Conservation (phyloP, 2,113 vertebrate species). For the Tetraodon nigroviridis region DNA sequence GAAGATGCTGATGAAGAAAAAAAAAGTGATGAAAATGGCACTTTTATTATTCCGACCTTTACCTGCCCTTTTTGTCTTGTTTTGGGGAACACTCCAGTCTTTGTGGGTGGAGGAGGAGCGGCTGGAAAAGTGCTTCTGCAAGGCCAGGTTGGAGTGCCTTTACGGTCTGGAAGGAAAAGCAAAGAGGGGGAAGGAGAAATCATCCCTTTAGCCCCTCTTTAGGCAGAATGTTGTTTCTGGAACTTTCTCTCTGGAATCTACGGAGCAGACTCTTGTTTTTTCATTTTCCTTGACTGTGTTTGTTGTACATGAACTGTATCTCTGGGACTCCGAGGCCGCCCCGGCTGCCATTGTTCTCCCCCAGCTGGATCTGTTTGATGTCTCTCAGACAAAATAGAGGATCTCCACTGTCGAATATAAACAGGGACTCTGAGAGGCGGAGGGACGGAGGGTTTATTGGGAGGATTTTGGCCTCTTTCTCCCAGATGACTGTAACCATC, state of each 20-base stretch:
- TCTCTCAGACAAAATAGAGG: slow-evolving; percentile 45
- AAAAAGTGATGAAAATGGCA: slow-evolving; percentile 80
- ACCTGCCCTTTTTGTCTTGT: slow-evolving; percentile 73
- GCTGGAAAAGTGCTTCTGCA: slow-evolving; percentile 61
- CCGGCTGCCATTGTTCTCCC: slow-evolving; percentile 69
- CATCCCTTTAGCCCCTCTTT: slow-evolving; percentile 25
- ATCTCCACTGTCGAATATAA: slow-evolving; percentile 43
- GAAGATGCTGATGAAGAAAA: slow-evolving; percentile 55
- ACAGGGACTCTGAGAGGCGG: slow-evolving; percentile 37
- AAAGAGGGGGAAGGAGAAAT: slow-evolving; percentile 14
- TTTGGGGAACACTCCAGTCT: slow-evolving; percentile 56
- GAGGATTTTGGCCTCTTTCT: slow-evolving; percentile 50
- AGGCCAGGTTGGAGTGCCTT: slow-evolving; percentile 71
- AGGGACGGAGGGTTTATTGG: slow-evolving; percentile 20
- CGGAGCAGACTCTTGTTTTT: slow-evolving; percentile 52
- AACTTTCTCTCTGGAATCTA: slow-evolving; percentile 57
- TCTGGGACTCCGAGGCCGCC: slow-evolving; percentile 65
- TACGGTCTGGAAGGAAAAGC: slow-evolving; percentile 55
- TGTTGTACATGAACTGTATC: slow-evolving; percentile 62
- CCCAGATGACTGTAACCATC: slow-evolving; percentile 64
- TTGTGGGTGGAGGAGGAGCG: slow-evolving; percentile 43
- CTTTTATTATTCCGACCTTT: slow-evolving; percentile 79
- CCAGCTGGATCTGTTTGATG: slow-evolving; percentile 58
- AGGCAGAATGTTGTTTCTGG: slow-evolving; percentile 59
- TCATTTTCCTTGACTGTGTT: slow-evolving; percentile 60